Conservation (phyloP, 1,140 invertebrate species). For the Bombus ignitus region DNA sequence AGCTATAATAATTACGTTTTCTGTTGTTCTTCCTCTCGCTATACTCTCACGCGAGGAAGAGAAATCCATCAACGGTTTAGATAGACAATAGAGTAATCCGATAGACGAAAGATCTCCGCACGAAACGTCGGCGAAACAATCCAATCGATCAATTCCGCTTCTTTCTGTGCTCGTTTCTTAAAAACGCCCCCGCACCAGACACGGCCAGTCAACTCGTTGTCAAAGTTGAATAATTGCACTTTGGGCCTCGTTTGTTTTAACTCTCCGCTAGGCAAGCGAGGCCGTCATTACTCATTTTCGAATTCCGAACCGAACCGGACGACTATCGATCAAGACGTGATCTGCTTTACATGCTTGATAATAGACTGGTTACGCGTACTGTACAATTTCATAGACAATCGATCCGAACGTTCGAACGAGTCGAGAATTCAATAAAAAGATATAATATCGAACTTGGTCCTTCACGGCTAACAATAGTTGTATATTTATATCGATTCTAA, state of each 20-base stretch:
- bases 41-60: background rate
- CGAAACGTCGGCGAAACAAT: background rate
- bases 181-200: background rate
- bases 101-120: background rate
- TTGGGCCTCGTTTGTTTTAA: conserved; percentile 9
- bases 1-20: background rate
- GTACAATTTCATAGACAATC: background rate
- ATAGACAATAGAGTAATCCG: background rate
- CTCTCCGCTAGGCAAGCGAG: background rate
- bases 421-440: background rate
- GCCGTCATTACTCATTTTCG: conserved; percentile 9
- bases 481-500: background rate
- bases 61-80: background rate
- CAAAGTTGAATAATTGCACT: conserved; percentile 17
- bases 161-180: conserved; percentile 1
- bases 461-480: background rate
- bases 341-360: conserved; percentile 9
- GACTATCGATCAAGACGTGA: conserved; percentile 13
- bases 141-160: background rate
- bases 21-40: background rate
- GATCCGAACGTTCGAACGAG: background rate
- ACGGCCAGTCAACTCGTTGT: conserved; percentile 13
- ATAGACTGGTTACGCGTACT: conserved; percentile 11
- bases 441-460: background rate
- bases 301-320: background rate